phyloP scores from a whole-genome alignment of 2,113 vertebrate species.

The Nesogale talazaci region DNA sequence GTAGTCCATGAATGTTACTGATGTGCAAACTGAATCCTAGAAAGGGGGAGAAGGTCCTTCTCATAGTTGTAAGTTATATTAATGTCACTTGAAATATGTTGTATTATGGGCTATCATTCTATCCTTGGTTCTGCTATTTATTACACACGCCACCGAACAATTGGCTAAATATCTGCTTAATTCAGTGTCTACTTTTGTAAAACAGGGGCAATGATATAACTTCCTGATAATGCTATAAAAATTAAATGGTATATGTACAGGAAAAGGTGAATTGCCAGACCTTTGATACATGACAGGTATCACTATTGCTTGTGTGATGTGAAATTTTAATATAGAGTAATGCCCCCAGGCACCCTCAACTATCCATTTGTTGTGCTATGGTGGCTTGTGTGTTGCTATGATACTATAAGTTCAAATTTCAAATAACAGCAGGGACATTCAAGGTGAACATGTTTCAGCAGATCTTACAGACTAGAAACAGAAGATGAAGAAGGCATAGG shows the following conservation, averaged over 20 bases:
- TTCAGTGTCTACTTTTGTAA: not conserved
- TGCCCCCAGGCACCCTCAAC: not conserved
- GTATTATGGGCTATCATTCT: not conserved
- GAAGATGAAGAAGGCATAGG: no score
- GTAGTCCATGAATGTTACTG: not conserved
- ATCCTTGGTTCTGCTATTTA: not conserved
- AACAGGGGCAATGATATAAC: not conserved
- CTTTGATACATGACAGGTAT: not conserved
- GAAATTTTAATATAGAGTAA: not conserved
- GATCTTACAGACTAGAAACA: no score
- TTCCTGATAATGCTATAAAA: not conserved
- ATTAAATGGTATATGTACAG: not conserved
- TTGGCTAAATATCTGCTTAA: not conserved
- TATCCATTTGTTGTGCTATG: no score
- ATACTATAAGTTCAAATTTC: no score
- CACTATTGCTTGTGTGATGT: not conserved
- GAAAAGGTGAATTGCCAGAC: not conserved
- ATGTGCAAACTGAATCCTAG: not conserved
- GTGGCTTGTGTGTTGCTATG: no score
- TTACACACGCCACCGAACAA: not conserved
- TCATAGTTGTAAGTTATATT: not conserved
- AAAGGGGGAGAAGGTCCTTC: not conserved
- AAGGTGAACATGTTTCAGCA: no score
- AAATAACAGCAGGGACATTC: no score
- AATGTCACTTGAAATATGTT: not conserved